Conservation (phyloP, 2,113 vertebrate species). For the Empidonax alnorum region DNA sequence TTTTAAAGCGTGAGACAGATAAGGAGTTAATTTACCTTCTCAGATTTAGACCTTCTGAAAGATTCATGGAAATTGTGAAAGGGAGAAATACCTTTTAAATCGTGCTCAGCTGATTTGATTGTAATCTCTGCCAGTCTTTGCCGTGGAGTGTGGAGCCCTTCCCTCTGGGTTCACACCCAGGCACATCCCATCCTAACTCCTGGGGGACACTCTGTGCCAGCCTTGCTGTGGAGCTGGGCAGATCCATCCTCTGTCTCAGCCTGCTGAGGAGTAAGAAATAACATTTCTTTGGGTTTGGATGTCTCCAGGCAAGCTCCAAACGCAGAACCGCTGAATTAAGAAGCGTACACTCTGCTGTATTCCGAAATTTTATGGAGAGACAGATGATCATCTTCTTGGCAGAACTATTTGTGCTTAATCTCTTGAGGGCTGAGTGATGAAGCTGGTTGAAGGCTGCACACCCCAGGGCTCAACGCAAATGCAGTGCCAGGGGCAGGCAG, state of each 20-base stretch:
- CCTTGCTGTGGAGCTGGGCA: not conserved
- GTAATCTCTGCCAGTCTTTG: not conserved
- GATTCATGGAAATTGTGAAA: not conserved
- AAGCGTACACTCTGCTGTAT: not conserved
- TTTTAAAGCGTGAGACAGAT: not conserved
- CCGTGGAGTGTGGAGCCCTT: not conserved
- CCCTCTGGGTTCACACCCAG: not conserved
- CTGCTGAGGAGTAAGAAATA: not conserved
- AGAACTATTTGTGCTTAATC: not conserved
- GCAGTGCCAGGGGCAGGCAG: not conserved
- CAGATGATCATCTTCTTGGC: not conserved
- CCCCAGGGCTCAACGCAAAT: not conserved
- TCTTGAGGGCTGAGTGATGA: not conserved
- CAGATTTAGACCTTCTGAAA: constrained; percentile 23
- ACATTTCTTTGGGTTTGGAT: not conserved
- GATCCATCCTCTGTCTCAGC: not conserved
- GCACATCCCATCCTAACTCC: not conserved
- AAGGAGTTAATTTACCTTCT: constrained; percentile 31
- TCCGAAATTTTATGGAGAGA: not conserved
- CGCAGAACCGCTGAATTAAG: not conserved
- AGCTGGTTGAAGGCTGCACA: not conserved
- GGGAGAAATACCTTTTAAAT: constrained; percentile 7
- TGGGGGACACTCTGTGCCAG: not conserved
- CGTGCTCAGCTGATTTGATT: not conserved
- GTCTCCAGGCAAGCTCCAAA: not conserved